Evolutionary conservation across 2,113 vertebrate genomes (phyloP).

Genomic region (Conger conger): DNA sequence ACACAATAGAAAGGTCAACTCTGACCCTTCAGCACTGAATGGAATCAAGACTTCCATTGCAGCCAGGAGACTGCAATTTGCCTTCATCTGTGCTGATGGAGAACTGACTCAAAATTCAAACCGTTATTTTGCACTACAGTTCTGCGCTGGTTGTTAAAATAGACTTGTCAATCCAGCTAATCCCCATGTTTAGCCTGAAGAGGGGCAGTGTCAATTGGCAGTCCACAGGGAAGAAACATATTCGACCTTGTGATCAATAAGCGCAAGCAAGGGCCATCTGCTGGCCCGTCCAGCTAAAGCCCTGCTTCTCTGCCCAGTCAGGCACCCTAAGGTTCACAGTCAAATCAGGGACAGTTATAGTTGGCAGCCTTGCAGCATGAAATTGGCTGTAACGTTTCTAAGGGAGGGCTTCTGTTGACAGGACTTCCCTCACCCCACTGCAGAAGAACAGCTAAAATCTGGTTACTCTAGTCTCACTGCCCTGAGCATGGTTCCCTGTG

Average conservation of each 20-base stretch:
- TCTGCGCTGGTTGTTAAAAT: background rate
- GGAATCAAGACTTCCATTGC: background rate
- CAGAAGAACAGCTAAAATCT: too few relatives aligned
- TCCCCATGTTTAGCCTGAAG: background rate
- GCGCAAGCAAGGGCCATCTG: too few relatives aligned
- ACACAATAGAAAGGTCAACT: background rate
- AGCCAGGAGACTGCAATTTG: background rate
- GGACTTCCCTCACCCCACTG: conserved; percentile 51
- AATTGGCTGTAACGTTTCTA: background rate
- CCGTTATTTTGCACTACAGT: background rate
- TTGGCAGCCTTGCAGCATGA: background rate
- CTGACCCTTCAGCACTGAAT: background rate
- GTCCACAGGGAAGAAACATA: background rate
- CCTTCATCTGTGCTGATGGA: background rate
- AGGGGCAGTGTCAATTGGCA: background rate
- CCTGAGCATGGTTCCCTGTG: too few relatives aligned
- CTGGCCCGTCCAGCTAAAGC: too few relatives aligned
- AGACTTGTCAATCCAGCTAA: background rate
- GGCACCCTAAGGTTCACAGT: too few relatives aligned
- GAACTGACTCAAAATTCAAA: background rate
- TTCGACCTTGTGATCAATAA: background rate
- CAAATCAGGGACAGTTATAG: background rate
- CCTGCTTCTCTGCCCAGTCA: too few relatives aligned
- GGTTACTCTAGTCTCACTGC: too few relatives aligned
- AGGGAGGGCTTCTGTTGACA: background rate